Evolutionary conservation across 1,140 invertebrate genomes (phyloP).

Genomic region (Homalodisca vitripennis): DNA sequence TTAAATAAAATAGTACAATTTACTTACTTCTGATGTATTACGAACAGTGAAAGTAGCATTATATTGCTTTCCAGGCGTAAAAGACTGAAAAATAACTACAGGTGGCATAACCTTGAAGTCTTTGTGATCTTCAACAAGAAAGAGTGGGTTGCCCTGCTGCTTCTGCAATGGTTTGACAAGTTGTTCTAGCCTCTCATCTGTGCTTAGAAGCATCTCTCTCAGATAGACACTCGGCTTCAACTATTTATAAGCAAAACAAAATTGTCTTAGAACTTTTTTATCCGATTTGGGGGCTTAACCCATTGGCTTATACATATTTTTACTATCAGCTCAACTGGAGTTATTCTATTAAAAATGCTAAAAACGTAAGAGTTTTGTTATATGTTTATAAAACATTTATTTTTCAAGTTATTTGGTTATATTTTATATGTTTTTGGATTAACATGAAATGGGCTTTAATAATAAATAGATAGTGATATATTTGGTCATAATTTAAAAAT

Average conservation of each 20-base stretch:
- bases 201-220: neutral
- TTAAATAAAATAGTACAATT: slow-evolving; percentile 5
- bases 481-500: no score
- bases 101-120: slow-evolving; percentile 17
- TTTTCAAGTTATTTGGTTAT: no score
- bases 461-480: no score
- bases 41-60: neutral
- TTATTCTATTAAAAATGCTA: no score
- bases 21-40: slow-evolving; percentile 2
- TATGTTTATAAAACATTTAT: no score
- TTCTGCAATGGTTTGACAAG: neutral
- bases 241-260: neutral
- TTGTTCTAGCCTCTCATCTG: neutral
- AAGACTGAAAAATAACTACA: neutral
- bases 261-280: no score
- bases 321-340: no score
- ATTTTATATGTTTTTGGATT: no score
- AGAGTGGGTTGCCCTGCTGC: neutral
- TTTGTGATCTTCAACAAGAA: neutral
- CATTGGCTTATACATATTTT: no score
- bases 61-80: slow-evolving; percentile 15
- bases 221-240: slow-evolving; percentile 15
- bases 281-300: no score
- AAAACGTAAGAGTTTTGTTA: no score
- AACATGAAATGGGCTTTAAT: no score